Base-by-base conservation (phyloP, 2,113 vertebrate genomes). In the Phylloscopus trochilus region DNA sequence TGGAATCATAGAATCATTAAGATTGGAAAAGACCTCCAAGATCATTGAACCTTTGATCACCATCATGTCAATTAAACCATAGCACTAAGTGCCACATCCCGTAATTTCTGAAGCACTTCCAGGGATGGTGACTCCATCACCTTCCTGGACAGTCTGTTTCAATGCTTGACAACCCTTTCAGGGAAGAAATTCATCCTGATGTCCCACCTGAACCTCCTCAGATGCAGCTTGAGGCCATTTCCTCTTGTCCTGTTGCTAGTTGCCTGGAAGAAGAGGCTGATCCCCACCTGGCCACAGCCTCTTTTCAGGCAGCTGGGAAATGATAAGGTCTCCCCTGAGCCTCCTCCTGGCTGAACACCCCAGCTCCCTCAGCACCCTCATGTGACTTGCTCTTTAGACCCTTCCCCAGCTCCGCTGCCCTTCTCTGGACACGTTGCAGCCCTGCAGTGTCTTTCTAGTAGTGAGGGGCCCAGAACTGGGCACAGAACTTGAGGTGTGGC, bases 361-460 rank as follows among this genome's bases (percentile, higher is more conserved):
- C 14, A 8, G 9, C 35, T 63, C 41, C 30, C 24, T 55, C 56
- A 56, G 31, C 35, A 18, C 35, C 15, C 30, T 73, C 16, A 6
- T 27, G 37, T 17, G 26, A 31, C 6, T 30, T 6, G 1, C 24
- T 49, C 58, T 41, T 3, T 1, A 27, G 31, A 52, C 26, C 31
- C 43, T 64, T 64, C 58, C 2, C 49, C 58, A 56, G 26, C 51
- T 43, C 44, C 3, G 0, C 2, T 49, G 13, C 35, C 24, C 18
- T 41, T 31, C 43, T 43, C 49, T 49, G 31, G 30, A 43, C 49
- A 4, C 0, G 0, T 11, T 72, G 7, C 75, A 63, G 49, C 20
- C 43, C 24, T 41, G 35, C 67, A n/a, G 0, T 60, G 33, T 69
- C 46, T 28, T 46, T 52, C 28, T 26, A 22, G 3, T 8, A 4